Evolutionary conservation across 2,797 vertebrate genomes (phyloP).

Genomic region (Phyllotis vaccarum): DNA sequence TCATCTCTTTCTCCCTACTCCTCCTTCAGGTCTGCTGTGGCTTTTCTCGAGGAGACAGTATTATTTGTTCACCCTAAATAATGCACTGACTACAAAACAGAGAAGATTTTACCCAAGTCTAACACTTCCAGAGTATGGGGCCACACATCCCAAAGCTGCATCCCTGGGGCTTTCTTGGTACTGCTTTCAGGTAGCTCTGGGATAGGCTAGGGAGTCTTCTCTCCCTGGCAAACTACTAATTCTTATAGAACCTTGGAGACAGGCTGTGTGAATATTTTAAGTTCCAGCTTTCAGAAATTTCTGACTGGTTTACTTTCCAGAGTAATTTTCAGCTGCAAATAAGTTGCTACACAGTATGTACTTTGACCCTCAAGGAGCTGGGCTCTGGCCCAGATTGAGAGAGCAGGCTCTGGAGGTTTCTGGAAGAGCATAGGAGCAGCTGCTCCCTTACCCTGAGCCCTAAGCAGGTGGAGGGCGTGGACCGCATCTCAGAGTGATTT

Average conservation of each 20-base stretch:
- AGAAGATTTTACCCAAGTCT: background rate
- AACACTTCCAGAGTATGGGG: background rate
- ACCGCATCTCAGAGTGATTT: background rate
- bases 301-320: background rate
- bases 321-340: background rate
- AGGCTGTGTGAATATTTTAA: background rate
- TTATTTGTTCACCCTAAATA: background rate
- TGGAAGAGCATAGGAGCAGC: background rate
- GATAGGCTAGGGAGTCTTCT: background rate
- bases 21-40: background rate
- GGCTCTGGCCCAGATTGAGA: background rate
- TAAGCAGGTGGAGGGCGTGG: background rate
- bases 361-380: background rate
- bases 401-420: background rate
- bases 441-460: background rate
- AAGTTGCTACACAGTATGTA: background rate
- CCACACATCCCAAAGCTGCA: background rate
- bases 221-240: background rate
- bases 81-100: background rate
- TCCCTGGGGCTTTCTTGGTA: background rate
- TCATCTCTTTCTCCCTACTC: fast-evolving
- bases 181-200: background rate
- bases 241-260: background rate
- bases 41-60: background rate
- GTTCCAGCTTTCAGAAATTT: background rate